These are phyloP conservation scores for Clarias batrachus DNA, from an alignment of 2,113 vertebrate genomes.

Conservation along the genomic window DNA sequence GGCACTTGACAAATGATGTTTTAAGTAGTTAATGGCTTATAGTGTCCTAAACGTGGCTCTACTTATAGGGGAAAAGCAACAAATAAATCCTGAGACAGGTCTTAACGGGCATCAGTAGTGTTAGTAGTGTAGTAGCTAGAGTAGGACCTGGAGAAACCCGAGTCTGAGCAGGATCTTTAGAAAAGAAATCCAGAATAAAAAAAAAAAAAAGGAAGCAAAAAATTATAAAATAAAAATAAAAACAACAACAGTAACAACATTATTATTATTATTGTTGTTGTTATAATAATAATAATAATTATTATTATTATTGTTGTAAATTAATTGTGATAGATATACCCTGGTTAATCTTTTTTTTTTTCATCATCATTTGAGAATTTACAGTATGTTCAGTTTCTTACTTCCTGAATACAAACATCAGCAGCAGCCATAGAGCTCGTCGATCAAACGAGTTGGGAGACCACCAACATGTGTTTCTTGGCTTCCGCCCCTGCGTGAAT, in stretches of 20 bases:
- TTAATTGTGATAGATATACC: no score
- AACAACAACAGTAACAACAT: neutral
- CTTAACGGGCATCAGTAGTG: no score
- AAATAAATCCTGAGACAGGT: neutral
- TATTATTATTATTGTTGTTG: no score
- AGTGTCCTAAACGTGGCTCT: neutral
- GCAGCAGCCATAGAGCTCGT: no score
- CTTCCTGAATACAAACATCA: neutral
- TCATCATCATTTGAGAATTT: no score
- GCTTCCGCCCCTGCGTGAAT: conserved; percentile 65
- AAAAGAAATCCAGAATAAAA: neutral
- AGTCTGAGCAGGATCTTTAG: neutral
- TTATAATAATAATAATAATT: no score
- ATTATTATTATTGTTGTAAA: no score
- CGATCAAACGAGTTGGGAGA: conserved; percentile 71
- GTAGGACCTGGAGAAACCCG: neutral
- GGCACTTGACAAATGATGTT: neutral
- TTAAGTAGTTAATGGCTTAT: neutral
- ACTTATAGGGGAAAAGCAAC: neutral
- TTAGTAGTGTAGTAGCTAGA: no score
- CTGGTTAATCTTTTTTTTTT: no score
- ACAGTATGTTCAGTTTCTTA: neutral
- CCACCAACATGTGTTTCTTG: conserved; percentile 74
- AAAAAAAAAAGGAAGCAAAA: neutral
- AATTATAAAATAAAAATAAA: neutral